A percentile compares a stretch with the other conserved stretches of the same genome.
phyloP scores from a whole-genome alignment of 2,113 vertebrate genomes.

The Catharus fuscescens region DNA sequence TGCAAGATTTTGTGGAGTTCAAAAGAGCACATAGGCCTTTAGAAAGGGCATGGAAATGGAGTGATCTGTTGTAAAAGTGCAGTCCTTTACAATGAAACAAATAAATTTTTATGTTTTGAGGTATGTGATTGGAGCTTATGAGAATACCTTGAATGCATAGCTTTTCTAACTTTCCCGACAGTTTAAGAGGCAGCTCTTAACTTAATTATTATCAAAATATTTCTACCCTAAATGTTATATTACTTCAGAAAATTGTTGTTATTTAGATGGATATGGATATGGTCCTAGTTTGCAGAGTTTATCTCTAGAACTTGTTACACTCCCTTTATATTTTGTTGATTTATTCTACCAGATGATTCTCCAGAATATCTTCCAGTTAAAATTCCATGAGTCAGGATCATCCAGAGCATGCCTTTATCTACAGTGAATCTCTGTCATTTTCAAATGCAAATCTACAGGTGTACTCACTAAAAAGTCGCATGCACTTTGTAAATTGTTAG shows the following conservation, averaged over 20 bases:
- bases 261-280: background rate
- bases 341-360: background rate
- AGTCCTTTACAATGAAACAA: background rate
- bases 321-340: background rate
- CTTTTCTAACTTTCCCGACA: background rate
- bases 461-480: background rate
- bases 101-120: background rate
- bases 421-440: background rate
- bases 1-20: background rate
- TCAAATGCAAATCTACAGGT: background rate
- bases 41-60: background rate
- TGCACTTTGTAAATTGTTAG: background rate
- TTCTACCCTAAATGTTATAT: background rate
- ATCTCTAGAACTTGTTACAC: background rate
- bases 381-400: rapidly evolving
- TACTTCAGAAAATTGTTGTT: background rate
- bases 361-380: background rate
- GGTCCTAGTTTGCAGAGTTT: rapidly evolving
- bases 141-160: background rate
- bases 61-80: background rate
- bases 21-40: background rate
- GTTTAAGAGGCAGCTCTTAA: background rate
- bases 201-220: background rate
- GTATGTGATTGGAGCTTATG: background rate
- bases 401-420: background rate